phyloP scores from a whole-genome alignment of 2,888 invertebrate species.

The Sylvicola cinctus region DNA sequence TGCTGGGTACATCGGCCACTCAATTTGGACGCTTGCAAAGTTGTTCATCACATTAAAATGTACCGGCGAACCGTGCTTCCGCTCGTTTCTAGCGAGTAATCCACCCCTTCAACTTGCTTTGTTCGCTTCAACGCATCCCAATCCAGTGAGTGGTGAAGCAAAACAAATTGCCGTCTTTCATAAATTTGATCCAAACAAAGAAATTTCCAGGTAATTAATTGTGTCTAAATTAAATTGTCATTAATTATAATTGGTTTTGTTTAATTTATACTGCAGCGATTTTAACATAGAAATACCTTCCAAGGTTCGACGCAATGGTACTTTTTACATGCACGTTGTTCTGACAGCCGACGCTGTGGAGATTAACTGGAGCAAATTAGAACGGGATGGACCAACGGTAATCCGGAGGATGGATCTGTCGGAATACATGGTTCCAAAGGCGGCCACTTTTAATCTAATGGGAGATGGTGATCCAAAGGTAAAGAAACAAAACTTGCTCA shows the following conservation, averaged over 20 bases:
- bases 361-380: constrained; percentile 31
- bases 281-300: constrained; percentile 47
- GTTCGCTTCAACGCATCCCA: constrained; percentile 39
- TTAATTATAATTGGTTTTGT: constrained; percentile 3
- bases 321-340: constrained; percentile 56
- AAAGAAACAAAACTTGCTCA: not conserved
- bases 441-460: constrained; percentile 50
- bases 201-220: constrained; percentile 28
- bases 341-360: constrained; percentile 36
- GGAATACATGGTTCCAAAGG: constrained; percentile 51
- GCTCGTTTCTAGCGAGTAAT: constrained; percentile 42
- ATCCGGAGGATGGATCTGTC: constrained; percentile 46
- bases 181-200: constrained; percentile 42
- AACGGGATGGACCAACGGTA: constrained; percentile 36
- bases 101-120: constrained; percentile 49
- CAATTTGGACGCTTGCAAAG: constrained; percentile 53
- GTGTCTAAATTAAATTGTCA: constrained; percentile 8
- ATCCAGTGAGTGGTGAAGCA: constrained; percentile 34
- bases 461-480: constrained; percentile 24
- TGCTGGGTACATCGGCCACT: constrained; percentile 45
- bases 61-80: constrained; percentile 33
- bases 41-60: constrained; percentile 54
- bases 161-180: constrained; percentile 35
- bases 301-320: constrained; percentile 65
- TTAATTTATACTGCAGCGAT: constrained; percentile 29